A percentile compares a stretch with the other conserved stretches of the same genome.
Conservation (phyloP, 2,113 vertebrate species). For the Seriola rivoliana region DNA sequence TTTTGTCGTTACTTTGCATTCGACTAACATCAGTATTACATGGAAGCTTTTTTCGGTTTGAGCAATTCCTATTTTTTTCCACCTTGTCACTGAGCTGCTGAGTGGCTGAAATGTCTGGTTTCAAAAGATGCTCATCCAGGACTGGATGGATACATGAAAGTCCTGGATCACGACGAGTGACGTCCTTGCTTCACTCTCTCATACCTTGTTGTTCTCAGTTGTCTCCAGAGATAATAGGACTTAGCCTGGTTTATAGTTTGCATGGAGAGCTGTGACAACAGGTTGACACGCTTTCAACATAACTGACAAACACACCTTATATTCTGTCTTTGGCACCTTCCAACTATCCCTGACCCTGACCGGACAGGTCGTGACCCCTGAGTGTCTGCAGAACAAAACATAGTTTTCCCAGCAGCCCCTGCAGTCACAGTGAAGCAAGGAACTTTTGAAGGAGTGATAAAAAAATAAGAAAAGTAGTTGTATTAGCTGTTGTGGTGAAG, state of each 20-base stretch:
- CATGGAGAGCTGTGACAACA: constrained; percentile 27
- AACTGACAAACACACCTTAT: constrained; percentile 41
- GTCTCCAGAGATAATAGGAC: neutral
- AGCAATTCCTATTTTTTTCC: too few relatives aligned
- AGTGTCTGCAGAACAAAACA: constrained; percentile 71
- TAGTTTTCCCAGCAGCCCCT: constrained; percentile 69
- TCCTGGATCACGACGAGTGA: constrained; percentile 5
- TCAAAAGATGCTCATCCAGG: neutral
- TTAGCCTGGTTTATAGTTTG: constrained; percentile 4
- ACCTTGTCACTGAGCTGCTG: neutral
- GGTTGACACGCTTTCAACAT: constrained; percentile 20
- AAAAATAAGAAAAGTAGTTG: constrained; percentile 68
- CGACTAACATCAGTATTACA: too few relatives aligned
- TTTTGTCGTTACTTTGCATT: too few relatives aligned
- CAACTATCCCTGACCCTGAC: constrained; percentile 62
- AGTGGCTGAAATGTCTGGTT: neutral
- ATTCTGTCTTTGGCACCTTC: constrained; percentile 68
- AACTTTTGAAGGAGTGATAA: constrained; percentile 61
- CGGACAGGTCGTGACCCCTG: constrained; percentile 75
- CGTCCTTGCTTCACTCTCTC: neutral
- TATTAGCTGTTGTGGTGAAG: constrained; percentile 52
- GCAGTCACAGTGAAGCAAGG: constrained; percentile 80
- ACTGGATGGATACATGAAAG: neutral
- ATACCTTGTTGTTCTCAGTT: neutral
- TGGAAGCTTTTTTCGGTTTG: neutral